Conservation (phyloP, 2,113 vertebrate genomes). For the Desmodus rotundus region DNA sequence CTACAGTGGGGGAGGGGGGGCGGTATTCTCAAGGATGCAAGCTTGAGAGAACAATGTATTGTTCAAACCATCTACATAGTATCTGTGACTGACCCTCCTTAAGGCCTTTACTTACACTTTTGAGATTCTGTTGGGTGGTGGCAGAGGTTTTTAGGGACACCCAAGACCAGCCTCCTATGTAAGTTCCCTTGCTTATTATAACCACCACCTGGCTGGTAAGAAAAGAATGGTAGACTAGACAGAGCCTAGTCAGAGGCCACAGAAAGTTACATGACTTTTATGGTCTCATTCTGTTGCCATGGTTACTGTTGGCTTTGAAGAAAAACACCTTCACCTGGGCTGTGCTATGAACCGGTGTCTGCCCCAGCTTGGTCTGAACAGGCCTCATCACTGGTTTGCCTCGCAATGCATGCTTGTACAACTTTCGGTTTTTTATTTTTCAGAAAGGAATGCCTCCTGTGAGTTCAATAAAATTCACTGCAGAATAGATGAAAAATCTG, state of each 20-base stretch:
- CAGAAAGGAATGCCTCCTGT: neutral
- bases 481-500: neutral
- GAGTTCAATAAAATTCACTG: slow-evolving; percentile 58
- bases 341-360: neutral
- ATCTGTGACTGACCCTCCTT: neutral
- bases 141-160: neutral
- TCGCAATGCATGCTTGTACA: neutral
- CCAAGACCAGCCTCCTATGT: neutral
- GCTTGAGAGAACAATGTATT: neutral
- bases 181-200: neutral
- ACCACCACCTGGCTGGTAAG: neutral
- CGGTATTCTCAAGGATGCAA: neutral
- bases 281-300: neutral
- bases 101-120: neutral
- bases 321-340: neutral
- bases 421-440: neutral
- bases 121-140: neutral
- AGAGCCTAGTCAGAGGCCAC: neutral
- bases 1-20: neutral
- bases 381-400: neutral
- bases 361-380: neutral
- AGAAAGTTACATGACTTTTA: neutral
- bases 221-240: neutral
- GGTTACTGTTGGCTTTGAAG: slow-evolving; percentile 21
- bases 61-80: neutral